Evolutionary conservation across 2,113 vertebrate genomes (phyloP), one percentile per base, ranked within the genome.

Genomic region (Gallinago undulata): DNA sequence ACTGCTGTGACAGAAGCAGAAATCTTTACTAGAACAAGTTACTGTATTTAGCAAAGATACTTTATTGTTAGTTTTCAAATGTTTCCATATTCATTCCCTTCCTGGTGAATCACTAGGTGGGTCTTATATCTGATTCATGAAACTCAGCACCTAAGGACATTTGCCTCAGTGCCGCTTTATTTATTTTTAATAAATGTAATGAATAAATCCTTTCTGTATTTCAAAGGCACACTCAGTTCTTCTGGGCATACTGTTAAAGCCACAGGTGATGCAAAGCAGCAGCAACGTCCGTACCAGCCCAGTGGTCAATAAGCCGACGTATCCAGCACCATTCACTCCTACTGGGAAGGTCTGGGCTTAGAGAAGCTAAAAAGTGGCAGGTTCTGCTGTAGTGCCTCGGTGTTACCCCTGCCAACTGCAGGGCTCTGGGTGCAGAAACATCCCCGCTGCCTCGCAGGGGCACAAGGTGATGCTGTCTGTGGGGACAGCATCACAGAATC

Each of bases 91-190:
- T 51, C 69, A 56, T 67, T 89, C 35, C 39, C 50, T 87, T 70
- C 62, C 69, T 56, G 39, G 73, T 92, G 72, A 67, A 70, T 95
- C 77, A 85, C 30, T 50, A 75, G 47, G 63, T 78, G 41, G 23
- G 14, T 63, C 73, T 66, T 55, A 47, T 33, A 28, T 2, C 2
- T 51, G 66, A 69, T 60, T 84, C 50, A 66, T 6, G 27, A 35
- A 93, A 75, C 37, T 77, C 11, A 7, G 45, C 59, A 19, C 39
- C 45, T 56, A 11, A 57, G 53, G 72, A 10, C n/a, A 39, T 57
- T 56, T 1, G 0, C 25, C 43, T n/a, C 17, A 21, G 63, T 60
- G 24, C 24, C 2, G 0, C 55, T 62, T 11, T 30, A 19, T 80
- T 90, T 90, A 16, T 45, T 62, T 86, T 87, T 85, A 59, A 27